phyloP scores from a whole-genome alignment of 2,888 invertebrate species.

The Tinea pellionella region DNA sequence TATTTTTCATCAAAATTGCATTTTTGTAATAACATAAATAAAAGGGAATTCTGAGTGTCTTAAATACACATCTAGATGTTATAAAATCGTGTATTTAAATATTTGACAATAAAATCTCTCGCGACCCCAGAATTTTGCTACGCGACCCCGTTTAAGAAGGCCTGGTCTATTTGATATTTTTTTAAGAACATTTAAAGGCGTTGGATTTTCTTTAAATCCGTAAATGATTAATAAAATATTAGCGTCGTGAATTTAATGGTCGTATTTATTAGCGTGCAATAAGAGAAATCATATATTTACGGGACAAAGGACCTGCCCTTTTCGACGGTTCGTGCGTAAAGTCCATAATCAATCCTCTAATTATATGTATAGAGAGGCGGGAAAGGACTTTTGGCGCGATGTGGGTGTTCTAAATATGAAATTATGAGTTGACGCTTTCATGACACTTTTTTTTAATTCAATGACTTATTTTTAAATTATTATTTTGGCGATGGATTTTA shows the following conservation, averaged over 20 bases:
- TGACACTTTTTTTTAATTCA: conserved; percentile 29
- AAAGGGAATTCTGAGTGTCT: too few species aligned
- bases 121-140: too few species aligned
- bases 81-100: too few species aligned
- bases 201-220: too few species aligned
- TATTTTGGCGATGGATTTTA: background rate
- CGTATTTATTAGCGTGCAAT: conserved; percentile 49
- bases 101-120: too few species aligned
- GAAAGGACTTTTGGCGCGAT: conserved; percentile 45
- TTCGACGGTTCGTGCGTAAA: conserved; percentile 64
- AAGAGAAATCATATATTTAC: conserved; percentile 60
- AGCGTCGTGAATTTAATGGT: conserved; percentile 38
- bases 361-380: conserved; percentile 52
- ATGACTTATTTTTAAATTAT: conserved; percentile 20
- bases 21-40: too few species aligned
- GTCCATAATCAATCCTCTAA: conserved; percentile 60
- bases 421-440: conserved; percentile 51
- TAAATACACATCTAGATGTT: too few species aligned
- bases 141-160: too few species aligned
- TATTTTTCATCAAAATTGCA: too few species aligned
- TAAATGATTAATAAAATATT: background rate
- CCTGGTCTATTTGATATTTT: too few species aligned
- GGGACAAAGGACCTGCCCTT: conserved; percentile 43
- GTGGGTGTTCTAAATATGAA: conserved; percentile 67
- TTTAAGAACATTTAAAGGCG: too few species aligned